A percentile compares a stretch with the other conserved stretches of the same genome.
phyloP scores from a whole-genome alignment of 2,888 invertebrate species.

The Meta bourneti region DNA sequence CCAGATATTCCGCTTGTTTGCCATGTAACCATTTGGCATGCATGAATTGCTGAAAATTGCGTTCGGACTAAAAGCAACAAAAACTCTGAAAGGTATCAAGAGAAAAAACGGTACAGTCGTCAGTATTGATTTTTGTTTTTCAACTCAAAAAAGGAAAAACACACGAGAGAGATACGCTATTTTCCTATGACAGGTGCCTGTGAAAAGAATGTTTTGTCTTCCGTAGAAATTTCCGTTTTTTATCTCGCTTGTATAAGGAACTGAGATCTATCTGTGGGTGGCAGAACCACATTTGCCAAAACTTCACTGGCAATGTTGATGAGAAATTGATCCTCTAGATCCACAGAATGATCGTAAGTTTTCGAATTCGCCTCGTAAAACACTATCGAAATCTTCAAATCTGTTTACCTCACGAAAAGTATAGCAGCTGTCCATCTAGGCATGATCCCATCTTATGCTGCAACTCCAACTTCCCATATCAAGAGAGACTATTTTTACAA shows the following conservation, averaged over 20 bases:
- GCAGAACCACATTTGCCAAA: constrained; percentile 74
- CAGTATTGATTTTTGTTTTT: constrained; percentile 70
- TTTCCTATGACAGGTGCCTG: constrained; percentile 64
- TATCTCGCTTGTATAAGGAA: not conserved
- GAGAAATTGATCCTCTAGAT: constrained; percentile 76
- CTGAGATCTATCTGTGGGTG: constrained; percentile 61
- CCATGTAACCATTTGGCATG: constrained; percentile 11
- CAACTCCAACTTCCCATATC: constrained; percentile 66
- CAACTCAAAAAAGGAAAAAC: constrained; percentile 44
- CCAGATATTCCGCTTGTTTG: not conserved
- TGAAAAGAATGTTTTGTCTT: constrained; percentile 69
- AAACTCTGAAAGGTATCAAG: constrained; percentile 33
- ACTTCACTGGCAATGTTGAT: constrained; percentile 73
- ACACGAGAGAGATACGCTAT: constrained; percentile 50
- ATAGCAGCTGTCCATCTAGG: constrained; percentile 59
- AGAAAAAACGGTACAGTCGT: constrained; percentile 48
- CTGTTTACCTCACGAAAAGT: constrained; percentile 71
- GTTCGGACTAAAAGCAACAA: constrained; percentile 19
- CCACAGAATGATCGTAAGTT: constrained; percentile 74
- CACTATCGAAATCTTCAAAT: constrained; percentile 74
- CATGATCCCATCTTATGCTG: constrained; percentile 64
- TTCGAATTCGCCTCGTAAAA: constrained; percentile 74
- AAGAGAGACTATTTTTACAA: constrained; percentile 68
- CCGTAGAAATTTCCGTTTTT: constrained; percentile 42
- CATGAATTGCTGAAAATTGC: constrained; percentile 23